phyloP scores from a whole-genome alignment of 2,113 vertebrate genomes.

The Perca schrenkii region DNA sequence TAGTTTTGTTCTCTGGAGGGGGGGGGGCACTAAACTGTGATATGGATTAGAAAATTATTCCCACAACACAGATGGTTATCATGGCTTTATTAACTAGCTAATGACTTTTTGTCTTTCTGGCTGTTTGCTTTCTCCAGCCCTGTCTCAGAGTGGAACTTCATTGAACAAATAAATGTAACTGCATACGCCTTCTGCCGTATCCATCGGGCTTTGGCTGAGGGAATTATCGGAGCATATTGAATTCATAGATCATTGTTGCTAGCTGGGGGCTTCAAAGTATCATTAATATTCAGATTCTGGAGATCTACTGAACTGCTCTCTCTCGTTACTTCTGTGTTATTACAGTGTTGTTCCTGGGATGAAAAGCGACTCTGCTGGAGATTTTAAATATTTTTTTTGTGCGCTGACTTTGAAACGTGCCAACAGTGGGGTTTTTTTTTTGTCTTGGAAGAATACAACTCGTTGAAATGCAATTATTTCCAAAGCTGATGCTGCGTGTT shows the following conservation, averaged over 20 bases:
- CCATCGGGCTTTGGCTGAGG: constrained; percentile 60
- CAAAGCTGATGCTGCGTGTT: neutral
- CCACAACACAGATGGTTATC: constrained; percentile 55
- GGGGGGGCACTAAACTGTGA: constrained; percentile 27
- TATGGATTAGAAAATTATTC: constrained; percentile 49
- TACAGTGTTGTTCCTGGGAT: constrained; percentile 20
- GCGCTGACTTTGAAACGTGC: constrained; percentile 6
- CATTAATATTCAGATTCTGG: constrained; percentile 76
- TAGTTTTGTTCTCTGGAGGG: constrained; percentile 40
- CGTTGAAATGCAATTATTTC: constrained; percentile 7
- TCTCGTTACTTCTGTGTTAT: constrained; percentile 50
- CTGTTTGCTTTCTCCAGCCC: constrained; percentile 39
- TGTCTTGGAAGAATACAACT: neutral
- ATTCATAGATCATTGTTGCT: constrained; percentile 79
- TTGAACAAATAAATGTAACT: constrained; percentile 67
- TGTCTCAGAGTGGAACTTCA: constrained; percentile 49
- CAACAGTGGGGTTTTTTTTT: neutral
- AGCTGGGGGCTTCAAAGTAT: constrained; percentile 68
- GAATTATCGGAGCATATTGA: constrained; percentile 75
- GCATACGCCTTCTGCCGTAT: constrained; percentile 37
- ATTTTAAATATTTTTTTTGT: constrained; percentile 43
- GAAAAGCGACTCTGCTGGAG: constrained; percentile 43
- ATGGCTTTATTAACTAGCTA: constrained; percentile 54
- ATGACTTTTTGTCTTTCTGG: constrained; percentile 61
- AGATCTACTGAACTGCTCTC: constrained; percentile 55